These are phyloP conservation scores for Crotalus helleri DNA, from an alignment of 2,113 vertebrate genomes.

Conservation along the genomic window DNA sequence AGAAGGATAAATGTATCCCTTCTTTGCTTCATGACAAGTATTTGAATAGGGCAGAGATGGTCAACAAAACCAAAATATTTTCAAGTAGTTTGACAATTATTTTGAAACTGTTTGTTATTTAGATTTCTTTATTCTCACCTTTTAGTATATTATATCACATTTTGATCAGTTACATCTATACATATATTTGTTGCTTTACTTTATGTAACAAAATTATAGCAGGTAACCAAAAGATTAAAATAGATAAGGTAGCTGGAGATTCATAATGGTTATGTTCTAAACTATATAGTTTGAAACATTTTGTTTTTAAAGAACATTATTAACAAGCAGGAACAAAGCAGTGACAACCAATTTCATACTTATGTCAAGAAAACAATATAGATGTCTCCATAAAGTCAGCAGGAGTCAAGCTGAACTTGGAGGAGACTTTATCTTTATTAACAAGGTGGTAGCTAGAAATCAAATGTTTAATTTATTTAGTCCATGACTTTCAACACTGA, in stretches of 20 bases:
- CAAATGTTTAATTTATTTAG: neutral
- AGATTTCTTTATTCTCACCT: neutral
- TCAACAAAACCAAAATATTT: neutral
- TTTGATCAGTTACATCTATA: neutral
- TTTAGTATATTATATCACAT: neutral
- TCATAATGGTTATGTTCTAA: constrained; percentile 45
- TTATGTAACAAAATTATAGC: neutral
- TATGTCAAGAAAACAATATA: neutral
- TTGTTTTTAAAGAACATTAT: neutral
- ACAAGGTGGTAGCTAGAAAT: neutral
- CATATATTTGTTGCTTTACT: neutral
- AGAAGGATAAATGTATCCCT: neutral
- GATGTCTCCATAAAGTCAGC: neutral
- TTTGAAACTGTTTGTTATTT: neutral
- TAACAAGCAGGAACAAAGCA: neutral
- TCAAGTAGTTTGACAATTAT: neutral
- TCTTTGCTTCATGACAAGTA: neutral
- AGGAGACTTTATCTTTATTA: neutral
- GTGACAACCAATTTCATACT: neutral
- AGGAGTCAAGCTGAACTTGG: neutral
- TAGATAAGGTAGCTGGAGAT: neutral
- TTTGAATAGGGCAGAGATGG: neutral
- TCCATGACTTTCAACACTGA: neutral
- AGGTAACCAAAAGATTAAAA: neutral
- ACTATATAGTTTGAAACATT: constrained; percentile 44